These are phyloP conservation scores for Campoletis sonorensis DNA, from an alignment of 1,140 invertebrate genomes.

Conservation along the genomic window DNA sequence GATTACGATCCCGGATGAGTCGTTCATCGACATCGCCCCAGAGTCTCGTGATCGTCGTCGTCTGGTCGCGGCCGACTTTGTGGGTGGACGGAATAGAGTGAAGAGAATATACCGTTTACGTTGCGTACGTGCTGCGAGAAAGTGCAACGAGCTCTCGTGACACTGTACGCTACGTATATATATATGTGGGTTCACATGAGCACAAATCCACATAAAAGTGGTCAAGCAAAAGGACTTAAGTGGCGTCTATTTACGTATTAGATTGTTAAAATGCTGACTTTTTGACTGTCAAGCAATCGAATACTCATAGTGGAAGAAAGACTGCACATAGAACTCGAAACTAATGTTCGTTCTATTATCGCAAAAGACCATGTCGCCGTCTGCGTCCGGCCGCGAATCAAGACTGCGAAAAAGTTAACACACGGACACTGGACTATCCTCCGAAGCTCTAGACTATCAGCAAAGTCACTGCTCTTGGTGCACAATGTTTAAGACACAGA, in stretches of 20 bases:
- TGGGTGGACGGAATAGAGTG: slow-evolving; percentile 1
- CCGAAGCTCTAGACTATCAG: no score
- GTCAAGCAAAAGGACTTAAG: not conserved
- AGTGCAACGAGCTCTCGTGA: slow-evolving; percentile 39
- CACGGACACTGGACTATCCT: no score
- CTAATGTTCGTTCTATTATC: no score
- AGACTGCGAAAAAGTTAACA: no score
- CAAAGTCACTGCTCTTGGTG: no score
- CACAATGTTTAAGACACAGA: no score
- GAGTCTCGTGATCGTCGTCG: not conserved
- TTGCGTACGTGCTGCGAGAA: slow-evolving; percentile 55
- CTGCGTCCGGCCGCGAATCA: no score
- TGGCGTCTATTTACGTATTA: not conserved
- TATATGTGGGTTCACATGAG: not conserved
- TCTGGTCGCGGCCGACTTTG: slow-evolving; percentile 40
- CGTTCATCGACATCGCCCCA: slow-evolving; percentile 6
- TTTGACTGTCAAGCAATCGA: no score
- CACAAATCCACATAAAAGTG: not conserved
- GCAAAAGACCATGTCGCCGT: no score
- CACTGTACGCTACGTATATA: not conserved
- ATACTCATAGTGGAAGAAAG: not conserved
- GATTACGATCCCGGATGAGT: not conserved
- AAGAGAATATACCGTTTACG: slow-evolving; percentile 49
- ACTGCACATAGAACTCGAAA: no score
- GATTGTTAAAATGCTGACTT: not conserved